Evolutionary conservation across 2,113 vertebrate species (phyloP), one percentile per base, ranked within the genome.

Genomic region (Xenotilapia longispinis): DNA sequence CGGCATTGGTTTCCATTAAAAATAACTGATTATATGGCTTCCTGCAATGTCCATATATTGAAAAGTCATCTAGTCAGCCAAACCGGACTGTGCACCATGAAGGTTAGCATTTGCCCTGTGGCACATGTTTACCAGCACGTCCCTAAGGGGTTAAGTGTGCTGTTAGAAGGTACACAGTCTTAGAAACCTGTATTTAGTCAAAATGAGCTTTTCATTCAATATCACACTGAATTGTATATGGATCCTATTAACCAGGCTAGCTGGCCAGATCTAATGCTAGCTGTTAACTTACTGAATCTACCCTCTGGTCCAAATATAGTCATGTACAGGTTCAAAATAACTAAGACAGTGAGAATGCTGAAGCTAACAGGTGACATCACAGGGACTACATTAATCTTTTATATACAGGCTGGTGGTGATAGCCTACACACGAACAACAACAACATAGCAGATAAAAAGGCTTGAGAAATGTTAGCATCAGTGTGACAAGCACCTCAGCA

Each of bases 41-140:
- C 33, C 33, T 33, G 33, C 33, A 33, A 33, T 33, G 33, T 33
- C 33, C 33, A 33, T 33, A 33, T 33, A 33, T 1, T 33, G 33
- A 0, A 33, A 33, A 33, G 33, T 7, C 33, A 33, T 33, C 33
- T 33, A 33, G 33, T 33, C 33, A 33, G 33, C 33, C 33, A 33
- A 33, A 33, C 33, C 33, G 7, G 33, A 33, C 33, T 33, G 33
- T 33, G 33, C 33, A 33, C 33, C 33, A 33, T 33, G 33, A 33
- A 33, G 33, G 33, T 33, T 33, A 33, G 33, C 33, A 33, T 33
- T 33, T 33, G 7, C 3, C 7, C 33, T 33, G 33, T 28, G 28
- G 5, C 9, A 63, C 31, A 31, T 65, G 3, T 8, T 68, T 40
- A 21, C 33, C 63, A 68, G 19, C 10, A 38, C 1, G 0, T 7